Evolutionary conservation across 2,888 invertebrate genomes (phyloP), one percentile per base, ranked within the genome.

Genomic region (Abrostola triplasia): DNA sequence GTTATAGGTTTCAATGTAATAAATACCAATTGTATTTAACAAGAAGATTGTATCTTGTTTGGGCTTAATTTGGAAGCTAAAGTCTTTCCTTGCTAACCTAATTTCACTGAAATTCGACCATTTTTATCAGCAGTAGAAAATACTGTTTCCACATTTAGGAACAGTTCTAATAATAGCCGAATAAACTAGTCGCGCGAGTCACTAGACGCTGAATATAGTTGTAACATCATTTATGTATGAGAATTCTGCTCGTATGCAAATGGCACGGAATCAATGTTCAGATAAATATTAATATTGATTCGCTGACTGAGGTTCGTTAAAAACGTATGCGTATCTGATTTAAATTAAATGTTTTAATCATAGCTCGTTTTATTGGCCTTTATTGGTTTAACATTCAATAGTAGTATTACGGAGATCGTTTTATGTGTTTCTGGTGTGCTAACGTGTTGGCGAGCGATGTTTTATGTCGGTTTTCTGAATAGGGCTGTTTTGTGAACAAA

Each of bases 211-310:
- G 6, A 42, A 44, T 64, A 38, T 40, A 51, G 50, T 36, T 61
- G 35, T 54, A 37, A 35, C 13, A 67, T 57, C 11, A 54, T n/a
- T 40, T 54, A 59, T 71, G 38, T 58, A 58, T 44, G 68, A 54
- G 73, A 36, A 40, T 9, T 41, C 12, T 35, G 36, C 37, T 41
- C 35, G 44, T 58, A 50, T 73, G 44, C 24, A 57, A 56, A 67
- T 53, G 24, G 41, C n/a, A 24, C 8, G 8, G 36, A 42, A 47
- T 53, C 44, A 53, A 53, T 50, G 36, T 54, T 41, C 10, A 7
- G 12, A 51, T 51, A 42, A 63, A 47, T 51, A 44, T 41, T 9
- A 38, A 41, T 64, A 64, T 35, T n/a, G 41, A 38, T 65, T 42
- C 38, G 47, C 11, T n/a, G 12, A 48, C 24, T 36, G 12, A 9